Percentiles rank a stretch among this genome's conserved stretches.
Evolutionary conservation across 2,113 vertebrate genomes (phyloP).

Genomic region (Chaetops frenatus): DNA sequence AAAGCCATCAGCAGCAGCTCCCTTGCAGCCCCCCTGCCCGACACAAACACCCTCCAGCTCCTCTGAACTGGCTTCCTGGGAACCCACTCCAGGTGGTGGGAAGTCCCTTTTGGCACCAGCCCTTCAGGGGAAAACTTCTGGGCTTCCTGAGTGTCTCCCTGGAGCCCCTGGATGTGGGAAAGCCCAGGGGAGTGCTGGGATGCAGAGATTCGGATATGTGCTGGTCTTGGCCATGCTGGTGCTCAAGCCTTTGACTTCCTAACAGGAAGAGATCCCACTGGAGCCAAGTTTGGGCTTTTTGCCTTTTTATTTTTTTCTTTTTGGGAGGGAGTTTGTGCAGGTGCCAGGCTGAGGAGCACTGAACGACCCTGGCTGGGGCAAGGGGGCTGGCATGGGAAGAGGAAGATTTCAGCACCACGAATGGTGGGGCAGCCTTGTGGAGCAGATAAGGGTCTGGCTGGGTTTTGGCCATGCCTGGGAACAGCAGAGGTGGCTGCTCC

Average conservation of each 20-base stretch:
- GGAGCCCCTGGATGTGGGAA: neutral
- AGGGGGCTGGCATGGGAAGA: neutral
- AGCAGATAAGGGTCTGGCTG: neutral
- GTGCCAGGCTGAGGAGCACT: neutral
- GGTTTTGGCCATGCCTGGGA: neutral
- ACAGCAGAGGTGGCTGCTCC: rapidly evolving
- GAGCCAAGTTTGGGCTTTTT: neutral
- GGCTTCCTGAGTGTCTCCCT: neutral
- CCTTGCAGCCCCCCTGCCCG: neutral
- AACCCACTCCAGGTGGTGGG: neutral
- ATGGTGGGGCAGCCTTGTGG: neutral
- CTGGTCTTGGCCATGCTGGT: neutral
- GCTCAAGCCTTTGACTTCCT: neutral
- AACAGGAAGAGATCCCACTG: neutral
- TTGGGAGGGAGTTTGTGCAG: neutral
- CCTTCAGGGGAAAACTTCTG: neutral
- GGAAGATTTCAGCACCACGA: neutral
- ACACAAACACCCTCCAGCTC: neutral
- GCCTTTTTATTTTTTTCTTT: neutral
- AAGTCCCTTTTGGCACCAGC: neutral
- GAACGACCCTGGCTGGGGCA: neutral
- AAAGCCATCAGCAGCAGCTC: neutral
- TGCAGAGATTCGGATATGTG: rapidly evolving
- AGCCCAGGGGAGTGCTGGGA: neutral
- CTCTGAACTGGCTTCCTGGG: neutral